Base-by-base conservation (phyloP, 2,797 vertebrate genomes). In the Syndactyla subalaris region DNA sequence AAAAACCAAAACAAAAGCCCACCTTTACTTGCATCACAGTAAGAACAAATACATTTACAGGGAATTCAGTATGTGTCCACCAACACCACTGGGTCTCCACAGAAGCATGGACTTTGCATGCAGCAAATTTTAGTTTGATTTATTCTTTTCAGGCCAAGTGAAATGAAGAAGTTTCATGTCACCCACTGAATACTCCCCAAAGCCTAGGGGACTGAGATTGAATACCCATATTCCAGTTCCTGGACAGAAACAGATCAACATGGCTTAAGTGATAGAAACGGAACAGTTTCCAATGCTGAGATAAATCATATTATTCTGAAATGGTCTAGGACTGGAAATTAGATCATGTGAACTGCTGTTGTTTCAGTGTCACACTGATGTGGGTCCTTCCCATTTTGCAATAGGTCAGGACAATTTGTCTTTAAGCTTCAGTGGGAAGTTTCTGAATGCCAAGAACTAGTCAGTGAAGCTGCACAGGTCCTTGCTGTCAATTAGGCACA, bases 321-420 rank as follows among this genome's bases (percentile, higher is more conserved):
- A 73, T 63, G 52, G 66, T 81, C 39, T 14, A 58, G 88, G 45
- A 68, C 9, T 70, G 77, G 68, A 41, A 79, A 79, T 63, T 41
- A 74, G 61, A 80, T 59, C 75, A 80, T 54, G 65, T 51, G 49
- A 89, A 84, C 39, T 63, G 63, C 61, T 55, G 22, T 61, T 89
- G 38, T 52, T 77, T 73, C 68, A 77, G 59, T 10, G 45, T 81
- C 91, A 81, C 36, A 7, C 62, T 91, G 46, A 80, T 38, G 48
- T 20, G 45, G 16, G 65, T 36, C 66, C 46, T 83, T 61, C 61
- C 55, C 41, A 61, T 92, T 93, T 88, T 91, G 92, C 85, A 95
- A 75, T 48, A 92, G 92, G 87, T 94, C 91, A 93, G 62, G 59
- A 91, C 78, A 66, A 91, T 91, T 89, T 72, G 81, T 78, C 57